Conservation (phyloP, 2,113 vertebrate genomes). For the Phaetusa simplex region DNA sequence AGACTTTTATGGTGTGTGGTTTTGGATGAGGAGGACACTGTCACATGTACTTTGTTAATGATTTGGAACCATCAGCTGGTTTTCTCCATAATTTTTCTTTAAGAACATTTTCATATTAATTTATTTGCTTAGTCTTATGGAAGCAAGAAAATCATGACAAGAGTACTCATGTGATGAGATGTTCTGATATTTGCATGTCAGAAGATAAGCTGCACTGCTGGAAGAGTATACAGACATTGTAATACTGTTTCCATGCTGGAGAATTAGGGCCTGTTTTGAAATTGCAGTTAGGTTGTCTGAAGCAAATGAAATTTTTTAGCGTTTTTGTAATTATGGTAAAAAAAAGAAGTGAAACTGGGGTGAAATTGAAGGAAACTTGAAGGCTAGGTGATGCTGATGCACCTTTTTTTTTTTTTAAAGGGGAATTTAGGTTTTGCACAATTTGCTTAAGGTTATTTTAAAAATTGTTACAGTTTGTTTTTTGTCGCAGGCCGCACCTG, state of each 20-base stretch:
- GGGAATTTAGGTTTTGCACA: not conserved
- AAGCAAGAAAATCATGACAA: not conserved
- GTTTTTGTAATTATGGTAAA: not conserved
- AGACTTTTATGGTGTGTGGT: not conserved
- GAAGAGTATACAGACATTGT: not conserved
- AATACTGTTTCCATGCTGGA: not conserved
- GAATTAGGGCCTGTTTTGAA: not conserved
- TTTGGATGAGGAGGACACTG: not conserved
- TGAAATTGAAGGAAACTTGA: not conserved
- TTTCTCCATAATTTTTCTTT: not conserved
- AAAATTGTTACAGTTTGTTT: not conserved
- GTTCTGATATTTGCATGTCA: not conserved
- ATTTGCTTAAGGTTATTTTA: not conserved
- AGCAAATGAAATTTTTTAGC: not conserved
- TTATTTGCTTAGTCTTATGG: not conserved
- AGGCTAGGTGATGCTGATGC: not conserved
- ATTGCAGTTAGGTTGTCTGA: not conserved
- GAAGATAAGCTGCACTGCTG: not conserved
- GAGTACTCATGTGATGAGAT: not conserved
- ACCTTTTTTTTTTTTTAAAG: not conserved
- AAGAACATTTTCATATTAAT: not conserved
- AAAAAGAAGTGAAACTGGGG: not conserved
- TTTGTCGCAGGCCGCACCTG: not conserved
- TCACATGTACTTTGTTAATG: slow-evolving; percentile 5
- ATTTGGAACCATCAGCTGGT: not conserved